phyloP scores from a whole-genome alignment of 2,888 invertebrate genomes.

The Isoperla grammatica region DNA sequence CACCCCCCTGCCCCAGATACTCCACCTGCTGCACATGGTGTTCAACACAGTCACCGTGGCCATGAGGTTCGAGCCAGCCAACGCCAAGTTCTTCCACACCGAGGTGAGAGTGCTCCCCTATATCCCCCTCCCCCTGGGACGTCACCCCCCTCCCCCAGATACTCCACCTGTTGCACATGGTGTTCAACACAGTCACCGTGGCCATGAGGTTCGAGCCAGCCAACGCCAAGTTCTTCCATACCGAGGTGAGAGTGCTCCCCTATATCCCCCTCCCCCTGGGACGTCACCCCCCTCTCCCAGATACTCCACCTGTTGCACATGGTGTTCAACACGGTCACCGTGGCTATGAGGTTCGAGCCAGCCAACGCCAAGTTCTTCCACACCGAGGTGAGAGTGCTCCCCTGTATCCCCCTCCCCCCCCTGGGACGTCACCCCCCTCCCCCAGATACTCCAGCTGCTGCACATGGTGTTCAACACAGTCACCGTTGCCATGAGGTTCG shows the following conservation, averaged over 20 bases:
- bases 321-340: slow-evolving; percentile 90
- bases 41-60: slow-evolving; percentile 94
- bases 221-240: slow-evolving; percentile 96
- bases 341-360: slow-evolving; percentile 98
- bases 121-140: slow-evolving; percentile 47
- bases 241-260: slow-evolving; percentile 79
- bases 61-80: slow-evolving; percentile 98
- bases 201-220: slow-evolving; percentile 99
- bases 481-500: slow-evolving; percentile 96
- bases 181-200: slow-evolving; percentile 91
- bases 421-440: slow-evolving; percentile 43
- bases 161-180: slow-evolving; percentile 73
- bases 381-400: slow-evolving; percentile 78
- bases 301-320: slow-evolving; percentile 74
- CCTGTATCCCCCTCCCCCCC: slow-evolving; percentile 46
- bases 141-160: slow-evolving; percentile 51
- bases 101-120: too few relatives aligned
- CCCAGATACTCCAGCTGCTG: slow-evolving; percentile 69
- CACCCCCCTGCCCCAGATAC: slow-evolving; percentile 52
- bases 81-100: slow-evolving; percentile 95
- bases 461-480: slow-evolving; percentile 91
- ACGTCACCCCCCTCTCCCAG: slow-evolving; percentile 47
- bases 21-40: slow-evolving; percentile 77
- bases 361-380: slow-evolving; percentile 98
- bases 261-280: slow-evolving; percentile 47